A percentile compares a stretch with the other conserved stretches of the same genome.
phyloP scores from a whole-genome alignment of 2,888 invertebrate species.

The Saturnia pavonia region DNA sequence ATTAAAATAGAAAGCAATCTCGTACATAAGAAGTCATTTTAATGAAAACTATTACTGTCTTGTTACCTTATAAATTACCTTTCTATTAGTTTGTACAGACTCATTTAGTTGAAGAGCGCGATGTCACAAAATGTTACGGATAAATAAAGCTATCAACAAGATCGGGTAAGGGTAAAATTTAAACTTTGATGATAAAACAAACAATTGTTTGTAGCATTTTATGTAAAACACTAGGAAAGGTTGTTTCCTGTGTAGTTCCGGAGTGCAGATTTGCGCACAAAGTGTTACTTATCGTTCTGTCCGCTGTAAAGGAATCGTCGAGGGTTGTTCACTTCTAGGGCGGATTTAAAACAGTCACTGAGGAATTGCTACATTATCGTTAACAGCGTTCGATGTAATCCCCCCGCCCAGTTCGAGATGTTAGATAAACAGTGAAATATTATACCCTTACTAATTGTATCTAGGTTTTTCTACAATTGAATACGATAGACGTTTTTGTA shows the following conservation, averaged over 20 bases:
- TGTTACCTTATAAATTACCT: too few species aligned
- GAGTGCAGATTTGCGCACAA: conserved; percentile 39
- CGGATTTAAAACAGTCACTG: conserved; percentile 70
- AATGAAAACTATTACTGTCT: too few species aligned
- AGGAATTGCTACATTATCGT: conserved; percentile 71
- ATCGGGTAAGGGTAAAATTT: not conserved
- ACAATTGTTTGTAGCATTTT: conserved; percentile 1
- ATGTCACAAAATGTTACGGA: not conserved
- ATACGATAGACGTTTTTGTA: not conserved
- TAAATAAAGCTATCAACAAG: not conserved
- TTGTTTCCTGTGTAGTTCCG: conserved; percentile 10
- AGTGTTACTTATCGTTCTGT: conserved; percentile 67
- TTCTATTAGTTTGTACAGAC: not conserved
- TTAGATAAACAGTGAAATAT: conserved; percentile 10
- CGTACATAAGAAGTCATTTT: too few species aligned
- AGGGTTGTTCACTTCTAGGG: conserved; percentile 59
- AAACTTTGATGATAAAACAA: not conserved
- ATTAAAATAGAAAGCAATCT: too few species aligned
- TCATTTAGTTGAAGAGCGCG: not conserved
- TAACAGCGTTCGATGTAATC: conserved; percentile 68
- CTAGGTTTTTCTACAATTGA: not conserved
- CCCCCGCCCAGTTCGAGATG: conserved; percentile 26
- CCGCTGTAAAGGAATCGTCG: conserved; percentile 56
- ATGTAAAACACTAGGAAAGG: conserved; percentile 2
- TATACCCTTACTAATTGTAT: conserved; percentile 21